Evolutionary conservation across 2,113 vertebrate genomes (phyloP).

Genomic region (Sinocyclocheilus maitianheensis): DNA sequence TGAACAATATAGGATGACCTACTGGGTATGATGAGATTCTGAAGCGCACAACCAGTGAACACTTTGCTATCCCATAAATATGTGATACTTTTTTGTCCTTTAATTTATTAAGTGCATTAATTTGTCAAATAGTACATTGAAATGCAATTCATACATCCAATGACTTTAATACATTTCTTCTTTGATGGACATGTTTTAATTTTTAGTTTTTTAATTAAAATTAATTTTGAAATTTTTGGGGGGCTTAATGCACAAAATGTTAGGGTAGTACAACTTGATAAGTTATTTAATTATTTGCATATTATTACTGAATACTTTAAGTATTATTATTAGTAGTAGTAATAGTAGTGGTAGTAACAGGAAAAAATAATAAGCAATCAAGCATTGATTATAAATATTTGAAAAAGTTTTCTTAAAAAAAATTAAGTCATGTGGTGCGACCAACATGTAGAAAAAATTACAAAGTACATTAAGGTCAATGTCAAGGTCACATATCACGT

Average conservation of each 20-base stretch:
- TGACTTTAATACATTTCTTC: neutral
- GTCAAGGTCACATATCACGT: no score
- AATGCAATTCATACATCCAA: neutral
- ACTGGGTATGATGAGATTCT: neutral
- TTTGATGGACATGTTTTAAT: neutral
- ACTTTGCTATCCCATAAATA: neutral
- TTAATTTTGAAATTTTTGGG: no score
- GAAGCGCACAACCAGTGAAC: neutral
- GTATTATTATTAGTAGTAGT: no score
- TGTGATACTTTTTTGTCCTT: neutral
- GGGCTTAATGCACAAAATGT: no score
- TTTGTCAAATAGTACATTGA: neutral
- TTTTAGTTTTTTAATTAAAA: neutral
- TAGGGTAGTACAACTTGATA: no score
- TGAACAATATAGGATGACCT: neutral
- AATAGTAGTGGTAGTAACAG: no score
- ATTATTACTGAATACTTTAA: no score
- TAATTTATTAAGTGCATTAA: no score
- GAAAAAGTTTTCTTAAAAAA: no score
- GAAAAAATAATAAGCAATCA: neutral
- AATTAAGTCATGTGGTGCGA: neutral
- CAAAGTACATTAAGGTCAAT: no score
- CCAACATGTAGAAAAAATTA: neutral
- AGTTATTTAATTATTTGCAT: no score
- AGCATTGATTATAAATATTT: no score